phyloP scores from a whole-genome alignment of 2,113 vertebrate species.

The Trinectes maculatus region DNA sequence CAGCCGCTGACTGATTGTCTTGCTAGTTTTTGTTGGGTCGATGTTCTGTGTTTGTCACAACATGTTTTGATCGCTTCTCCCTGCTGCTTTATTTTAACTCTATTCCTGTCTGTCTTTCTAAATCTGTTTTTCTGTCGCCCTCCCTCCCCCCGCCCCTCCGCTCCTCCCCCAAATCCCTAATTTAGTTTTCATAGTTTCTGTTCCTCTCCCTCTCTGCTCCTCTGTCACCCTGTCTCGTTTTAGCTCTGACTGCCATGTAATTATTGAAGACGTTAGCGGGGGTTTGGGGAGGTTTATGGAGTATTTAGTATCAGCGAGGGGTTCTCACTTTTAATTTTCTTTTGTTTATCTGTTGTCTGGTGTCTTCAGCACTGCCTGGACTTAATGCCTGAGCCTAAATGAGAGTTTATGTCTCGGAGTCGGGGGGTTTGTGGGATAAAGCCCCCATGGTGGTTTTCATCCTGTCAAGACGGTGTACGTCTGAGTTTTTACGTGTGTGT shows the following conservation, averaged over 20 bases:
- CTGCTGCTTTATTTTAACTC: not conserved
- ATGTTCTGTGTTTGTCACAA: not conserved
- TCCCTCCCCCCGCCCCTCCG: too few relatives aligned
- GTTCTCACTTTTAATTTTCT: constrained; percentile 60
- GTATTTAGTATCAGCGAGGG: constrained; percentile 52
- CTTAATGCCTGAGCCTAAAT: constrained; percentile 43
- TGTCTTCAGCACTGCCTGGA: constrained; percentile 45
- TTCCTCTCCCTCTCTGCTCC: not conserved
- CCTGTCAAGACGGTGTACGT: constrained; percentile 41
- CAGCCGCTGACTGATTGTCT: constrained; percentile 4
- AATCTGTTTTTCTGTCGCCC: not conserved
- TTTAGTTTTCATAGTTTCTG: not conserved
- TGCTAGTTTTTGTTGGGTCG: not conserved
- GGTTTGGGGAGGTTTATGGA: constrained; percentile 48
- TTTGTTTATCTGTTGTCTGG: constrained; percentile 62
- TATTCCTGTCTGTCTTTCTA: not conserved
- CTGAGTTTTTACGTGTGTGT: constrained; percentile 4
- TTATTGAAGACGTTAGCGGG: constrained; percentile 43
- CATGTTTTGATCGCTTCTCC: not conserved
- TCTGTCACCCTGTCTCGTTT: constrained; percentile 17
- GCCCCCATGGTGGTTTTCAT: constrained; percentile 37
- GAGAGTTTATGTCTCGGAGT: constrained; percentile 39
- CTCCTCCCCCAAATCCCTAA: not conserved
- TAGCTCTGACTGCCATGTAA: constrained; percentile 41
- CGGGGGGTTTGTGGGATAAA: constrained; percentile 30